Percentiles rank a stretch among this genome's conserved stretches.
Evolutionary conservation across 2,113 vertebrate species (phyloP).

Genomic region (Notarius lentiginosus): DNA sequence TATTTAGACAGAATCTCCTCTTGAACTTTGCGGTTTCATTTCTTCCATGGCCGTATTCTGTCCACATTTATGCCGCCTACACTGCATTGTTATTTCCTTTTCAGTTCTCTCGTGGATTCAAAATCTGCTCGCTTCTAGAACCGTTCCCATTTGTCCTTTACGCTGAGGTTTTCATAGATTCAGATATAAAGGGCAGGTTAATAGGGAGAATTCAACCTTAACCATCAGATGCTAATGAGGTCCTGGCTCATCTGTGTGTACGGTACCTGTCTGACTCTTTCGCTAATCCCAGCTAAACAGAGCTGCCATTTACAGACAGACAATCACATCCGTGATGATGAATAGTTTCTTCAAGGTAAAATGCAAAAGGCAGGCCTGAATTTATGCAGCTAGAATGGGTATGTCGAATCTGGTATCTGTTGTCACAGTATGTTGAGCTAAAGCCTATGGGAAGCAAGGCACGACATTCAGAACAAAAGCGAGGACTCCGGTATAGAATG

Average conservation of each 20-base stretch:
- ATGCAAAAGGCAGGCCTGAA: not conserved
- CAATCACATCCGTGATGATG: not conserved
- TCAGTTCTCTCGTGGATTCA: not conserved
- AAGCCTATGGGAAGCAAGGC: constrained; percentile 27
- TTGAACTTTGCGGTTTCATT: not conserved
- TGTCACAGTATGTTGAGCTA: constrained; percentile 1
- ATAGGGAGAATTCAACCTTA: not conserved
- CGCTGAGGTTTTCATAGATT: not conserved
- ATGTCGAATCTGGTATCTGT: constrained; percentile 13
- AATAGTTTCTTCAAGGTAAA: constrained; percentile 17
- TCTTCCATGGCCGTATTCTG: not conserved
- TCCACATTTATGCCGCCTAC: not conserved
- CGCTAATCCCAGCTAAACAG: constrained; percentile 13
- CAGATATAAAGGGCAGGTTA: constrained; percentile 12
- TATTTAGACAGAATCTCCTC: not conserved
- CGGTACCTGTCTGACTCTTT: constrained; percentile 6
- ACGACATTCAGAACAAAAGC: constrained; percentile 25
- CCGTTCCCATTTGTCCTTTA: not conserved
- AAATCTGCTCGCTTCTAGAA: not conserved
- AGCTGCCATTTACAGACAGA: constrained; percentile 20
- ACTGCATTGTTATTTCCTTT: not conserved
- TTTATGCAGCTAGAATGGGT: not conserved
- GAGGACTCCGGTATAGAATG: constrained; percentile 12
- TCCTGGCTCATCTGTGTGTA: not conserved
- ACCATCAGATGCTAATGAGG: constrained; percentile 20